Conservation (phyloP, 2,113 vertebrate species). For the Glaucidium brasilianum region DNA sequence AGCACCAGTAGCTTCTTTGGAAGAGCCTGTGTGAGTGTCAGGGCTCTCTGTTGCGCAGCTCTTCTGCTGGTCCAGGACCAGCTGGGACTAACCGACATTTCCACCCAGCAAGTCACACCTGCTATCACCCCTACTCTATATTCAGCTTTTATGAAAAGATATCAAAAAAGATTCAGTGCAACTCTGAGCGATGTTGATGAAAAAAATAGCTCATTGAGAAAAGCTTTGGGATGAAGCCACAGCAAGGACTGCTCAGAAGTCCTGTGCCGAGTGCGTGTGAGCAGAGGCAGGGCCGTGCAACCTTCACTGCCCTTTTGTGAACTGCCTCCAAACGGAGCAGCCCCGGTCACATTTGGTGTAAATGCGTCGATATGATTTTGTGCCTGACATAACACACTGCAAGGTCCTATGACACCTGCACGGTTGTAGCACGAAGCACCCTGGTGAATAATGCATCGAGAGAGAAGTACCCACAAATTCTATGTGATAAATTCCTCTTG, state of each 20-base stretch:
- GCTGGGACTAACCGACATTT: background rate
- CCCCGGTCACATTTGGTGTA: background rate
- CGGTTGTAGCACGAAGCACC: fast-evolving
- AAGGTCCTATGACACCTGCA: background rate
- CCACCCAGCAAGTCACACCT: background rate
- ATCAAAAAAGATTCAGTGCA: background rate
- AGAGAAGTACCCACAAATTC: background rate
- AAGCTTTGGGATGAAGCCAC: background rate
- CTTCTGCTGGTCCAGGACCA: background rate
- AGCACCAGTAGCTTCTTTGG: background rate
- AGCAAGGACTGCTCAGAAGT: background rate
- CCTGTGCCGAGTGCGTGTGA: fast-evolving
- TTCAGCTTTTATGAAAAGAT: background rate
- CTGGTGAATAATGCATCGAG: background rate
- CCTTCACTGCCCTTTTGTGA: background rate
- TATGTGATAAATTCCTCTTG: background rate
- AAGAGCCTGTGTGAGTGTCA: fast-evolving
- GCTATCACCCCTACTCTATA: background rate
- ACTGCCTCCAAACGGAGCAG: background rate
- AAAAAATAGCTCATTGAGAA: fast-evolving
- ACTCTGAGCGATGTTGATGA: background rate
- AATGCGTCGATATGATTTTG: background rate
- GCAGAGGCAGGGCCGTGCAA: background rate
- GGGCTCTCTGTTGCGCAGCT: background rate
- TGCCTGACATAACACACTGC: background rate